Evolutionary conservation across 2,797 vertebrate species (phyloP).

Genomic region (Tadarida brasiliensis): DNA sequence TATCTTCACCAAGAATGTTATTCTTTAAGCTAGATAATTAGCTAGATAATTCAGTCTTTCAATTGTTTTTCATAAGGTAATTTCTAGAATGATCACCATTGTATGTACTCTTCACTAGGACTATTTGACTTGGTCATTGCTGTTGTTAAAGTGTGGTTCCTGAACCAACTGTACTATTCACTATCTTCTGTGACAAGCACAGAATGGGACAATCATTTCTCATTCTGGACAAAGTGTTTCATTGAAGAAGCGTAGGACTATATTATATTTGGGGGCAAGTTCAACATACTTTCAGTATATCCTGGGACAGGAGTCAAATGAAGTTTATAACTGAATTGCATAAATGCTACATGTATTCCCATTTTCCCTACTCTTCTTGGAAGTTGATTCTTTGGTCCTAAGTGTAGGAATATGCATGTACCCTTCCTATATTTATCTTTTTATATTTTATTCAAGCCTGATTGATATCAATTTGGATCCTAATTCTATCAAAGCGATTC

Average conservation of each 20-base stretch:
- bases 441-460: background rate
- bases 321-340: conserved; percentile 1
- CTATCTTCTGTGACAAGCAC: background rate
- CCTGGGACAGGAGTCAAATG: background rate
- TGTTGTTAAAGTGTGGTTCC: background rate
- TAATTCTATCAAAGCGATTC: background rate
- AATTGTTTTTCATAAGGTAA: background rate
- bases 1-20: background rate
- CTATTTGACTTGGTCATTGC: background rate
- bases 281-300: background rate
- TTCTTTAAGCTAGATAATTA: background rate
- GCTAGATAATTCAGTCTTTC: background rate
- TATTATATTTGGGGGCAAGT: background rate
- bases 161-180: background rate
- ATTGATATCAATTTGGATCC: background rate
- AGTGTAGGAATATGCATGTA: background rate
- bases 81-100: background rate
- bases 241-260: background rate
- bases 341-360: background rate
- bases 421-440: background rate
- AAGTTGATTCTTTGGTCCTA: background rate
- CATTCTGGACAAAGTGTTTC: background rate
- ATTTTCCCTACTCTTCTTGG: background rate
- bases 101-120: background rate
- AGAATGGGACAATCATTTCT: background rate